Base-by-base conservation (phyloP, 2,888 invertebrate genomes). In the Thymelicus sylvestris region DNA sequence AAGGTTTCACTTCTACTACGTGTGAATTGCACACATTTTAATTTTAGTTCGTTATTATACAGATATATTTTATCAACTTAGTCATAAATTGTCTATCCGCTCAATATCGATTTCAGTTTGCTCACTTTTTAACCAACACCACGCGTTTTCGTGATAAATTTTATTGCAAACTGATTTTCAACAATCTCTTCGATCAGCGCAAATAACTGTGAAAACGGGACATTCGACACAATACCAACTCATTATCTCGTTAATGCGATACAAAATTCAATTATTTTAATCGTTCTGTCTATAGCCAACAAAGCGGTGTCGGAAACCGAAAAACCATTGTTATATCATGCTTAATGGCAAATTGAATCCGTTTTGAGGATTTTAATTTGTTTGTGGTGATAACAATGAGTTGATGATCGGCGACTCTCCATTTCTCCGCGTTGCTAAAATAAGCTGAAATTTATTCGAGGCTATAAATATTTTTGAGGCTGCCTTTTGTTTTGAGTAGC, bases 281-380 rank as follows among this genome's bases (percentile, higher is more conserved):
- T 64, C 63, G 48, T 69, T 39, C 69, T 63, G 69, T 63, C 19
- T 69, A 69, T 64, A 69, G 48, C 44, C 64, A 48, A 59, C 69
- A 60, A 64, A 70, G 50, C 59, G 63, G 63, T 63, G 39, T 64
- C 39, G 50, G 38, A 50, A 70, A 70, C 69, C 69, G 69, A 70
- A 70, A 70, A 70, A 65, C 63, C 64, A 50, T 60, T 64, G 69
- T 70, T 70, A 65, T 65, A 59, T 65, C 41, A 55, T 65, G 59
- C 59, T 65, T 70, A 70, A 70, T 70, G 69, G 69, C 64, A 65
- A 50, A 70, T 65, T 70, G 64, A 70, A 70, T 65, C 69, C 59
- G 64, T 70, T 68, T 70, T 39, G 69, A 60, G 59, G 69, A 70
- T 65, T 69, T 65, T 64, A 69, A 69, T 69, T 69, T 65, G 69